These are phyloP conservation scores for Chionomys nivalis DNA, from an alignment of 2,113 vertebrate genomes.

Conservation along the genomic window DNA sequence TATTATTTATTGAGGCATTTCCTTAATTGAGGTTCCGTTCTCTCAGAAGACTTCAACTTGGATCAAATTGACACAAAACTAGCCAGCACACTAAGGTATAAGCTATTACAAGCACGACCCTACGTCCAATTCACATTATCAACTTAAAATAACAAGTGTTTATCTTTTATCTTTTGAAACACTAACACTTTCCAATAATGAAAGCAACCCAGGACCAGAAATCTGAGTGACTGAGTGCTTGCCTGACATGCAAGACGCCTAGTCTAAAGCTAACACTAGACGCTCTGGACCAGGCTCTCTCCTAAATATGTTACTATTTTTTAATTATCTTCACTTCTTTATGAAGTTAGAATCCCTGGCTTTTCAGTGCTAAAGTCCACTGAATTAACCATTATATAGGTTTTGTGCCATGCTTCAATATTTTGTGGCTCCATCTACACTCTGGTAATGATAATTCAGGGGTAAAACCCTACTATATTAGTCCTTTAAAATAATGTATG, in stretches of 20 bases:
- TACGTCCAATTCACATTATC: slow-evolving; percentile 2
- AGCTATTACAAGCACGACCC: background rate
- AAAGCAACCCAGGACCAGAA: background rate
- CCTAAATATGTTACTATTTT: background rate
- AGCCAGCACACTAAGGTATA: background rate
- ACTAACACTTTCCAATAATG: slow-evolving; percentile 6
- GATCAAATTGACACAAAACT: background rate
- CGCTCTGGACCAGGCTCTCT: background rate
- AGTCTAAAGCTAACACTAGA: background rate
- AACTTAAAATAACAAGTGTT: background rate
- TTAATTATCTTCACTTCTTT: background rate
- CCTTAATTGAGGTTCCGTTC: background rate
- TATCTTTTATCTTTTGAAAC: slow-evolving; percentile 17
- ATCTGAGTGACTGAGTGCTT: background rate
- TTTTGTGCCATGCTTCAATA: background rate
- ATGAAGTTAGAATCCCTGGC: background rate
- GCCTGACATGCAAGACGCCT: no score
- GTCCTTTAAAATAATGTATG: background rate
- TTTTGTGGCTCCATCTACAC: background rate
- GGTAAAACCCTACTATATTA: background rate
- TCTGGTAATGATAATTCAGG: background rate
- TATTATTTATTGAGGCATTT: background rate
- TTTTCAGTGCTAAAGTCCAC: background rate
- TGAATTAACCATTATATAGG: background rate
- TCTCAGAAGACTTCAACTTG: background rate